Conservation (phyloP, 2,113 vertebrate genomes). For the Macaca mulatta region DNA sequence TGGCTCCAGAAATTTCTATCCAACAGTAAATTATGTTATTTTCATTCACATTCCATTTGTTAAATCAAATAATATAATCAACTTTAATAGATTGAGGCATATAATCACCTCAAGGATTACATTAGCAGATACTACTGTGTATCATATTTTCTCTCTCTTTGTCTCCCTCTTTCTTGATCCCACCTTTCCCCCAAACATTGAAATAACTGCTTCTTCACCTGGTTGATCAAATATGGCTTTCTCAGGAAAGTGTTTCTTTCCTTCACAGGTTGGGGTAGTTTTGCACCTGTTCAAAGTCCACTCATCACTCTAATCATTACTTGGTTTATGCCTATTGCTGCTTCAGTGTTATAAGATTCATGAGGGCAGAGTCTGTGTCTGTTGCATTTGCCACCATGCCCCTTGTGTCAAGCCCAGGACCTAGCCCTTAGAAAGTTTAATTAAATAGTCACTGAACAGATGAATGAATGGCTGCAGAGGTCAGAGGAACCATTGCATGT, state of each 20-base stretch:
- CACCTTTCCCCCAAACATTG: not conserved
- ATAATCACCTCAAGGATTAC: no score
- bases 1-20: not conserved
- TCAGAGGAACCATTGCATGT: not conserved
- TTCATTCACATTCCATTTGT: no score
- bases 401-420: not conserved
- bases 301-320: not conserved
- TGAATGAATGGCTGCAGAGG: not conserved
- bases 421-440: not conserved
- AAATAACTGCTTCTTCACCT: not conserved
- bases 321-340: not conserved
- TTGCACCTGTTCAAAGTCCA: not conserved
- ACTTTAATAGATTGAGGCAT: not conserved
- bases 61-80: not conserved
- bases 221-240: not conserved
- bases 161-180: not conserved
- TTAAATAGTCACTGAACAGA: not conserved
- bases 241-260: not conserved
- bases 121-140: not conserved
- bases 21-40: not conserved
- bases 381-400: not conserved
- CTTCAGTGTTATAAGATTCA: not conserved
- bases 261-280: not conserved
- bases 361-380: not conserved
- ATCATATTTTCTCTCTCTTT: not conserved